Base-by-base conservation (phyloP, 2,888 invertebrate species). In the Bellardia pandia region DNA sequence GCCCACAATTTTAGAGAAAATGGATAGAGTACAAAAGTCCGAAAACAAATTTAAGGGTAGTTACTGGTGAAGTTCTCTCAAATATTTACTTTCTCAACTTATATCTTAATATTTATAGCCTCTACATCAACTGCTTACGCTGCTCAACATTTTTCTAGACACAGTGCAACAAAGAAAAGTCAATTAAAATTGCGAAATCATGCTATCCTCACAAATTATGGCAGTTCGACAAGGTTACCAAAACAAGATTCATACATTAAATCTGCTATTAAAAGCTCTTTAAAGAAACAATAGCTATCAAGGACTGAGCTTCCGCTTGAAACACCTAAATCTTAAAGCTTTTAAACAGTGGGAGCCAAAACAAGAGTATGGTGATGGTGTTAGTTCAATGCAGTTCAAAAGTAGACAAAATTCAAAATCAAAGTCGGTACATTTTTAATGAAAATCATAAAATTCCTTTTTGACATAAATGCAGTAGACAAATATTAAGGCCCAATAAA, bases 1-100 rank as follows among this genome's bases (percentile, higher is more conserved):
- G 11, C 69, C 53, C 1, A 79, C 85, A 33, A 74, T 85, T 69
- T 42, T 79, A 23, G 74, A 85, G 37, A 79, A 58, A 74, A 68
- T 85, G 11, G 75, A 79, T 53, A 69, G 45, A 62, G 40, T 79
- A 6, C 7, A 77, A 66, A 56, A 14, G 3, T 8, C 3, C 4
- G 45, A 11, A 23, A 2, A 76, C 8, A 14, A 5, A 30, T 48
- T 30, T 9, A 62, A 16, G 16, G 6, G 13, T 30, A 8, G 2
- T 4, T 60, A 6, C 7, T 9, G 56, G 13, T 40, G 4, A 1
- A 14, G 13, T 33, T 60, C 13, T 14, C 2, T 2, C n/a, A 33
- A 8, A 33, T 23, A 37, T 37, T 33, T 7, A 33, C 13, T 30
- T 58, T 4, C 3, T 33, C 1, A 6, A 60, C 2, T 0, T 23